Evolutionary conservation across 1,140 invertebrate species (phyloP).

Genomic region (Dryas iulia): DNA sequence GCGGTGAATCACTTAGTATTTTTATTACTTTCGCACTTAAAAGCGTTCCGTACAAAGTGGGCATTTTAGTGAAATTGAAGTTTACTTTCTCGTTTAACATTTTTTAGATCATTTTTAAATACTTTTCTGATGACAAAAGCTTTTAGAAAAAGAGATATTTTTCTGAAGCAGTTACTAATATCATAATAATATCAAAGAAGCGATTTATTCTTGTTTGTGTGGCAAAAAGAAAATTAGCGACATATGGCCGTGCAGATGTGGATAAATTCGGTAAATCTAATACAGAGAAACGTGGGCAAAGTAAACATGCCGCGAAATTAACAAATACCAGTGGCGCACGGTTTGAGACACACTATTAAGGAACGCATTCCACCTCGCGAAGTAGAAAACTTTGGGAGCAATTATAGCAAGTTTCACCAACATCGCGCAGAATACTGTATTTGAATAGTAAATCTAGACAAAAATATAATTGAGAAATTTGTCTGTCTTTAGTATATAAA

Average conservation of each 20-base stretch:
- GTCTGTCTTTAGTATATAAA: too few relatives aligned
- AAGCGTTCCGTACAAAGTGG: constrained; percentile 1
- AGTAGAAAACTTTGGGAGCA: constrained; percentile 31
- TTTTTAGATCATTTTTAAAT: background rate
- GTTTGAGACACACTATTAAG: constrained; percentile 32
- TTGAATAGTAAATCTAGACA: constrained; percentile 21
- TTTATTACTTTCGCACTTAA: constrained; percentile 11
- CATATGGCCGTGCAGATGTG: constrained; percentile 21
- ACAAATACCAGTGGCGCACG: constrained; percentile 44
- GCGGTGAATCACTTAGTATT: constrained; percentile 20
- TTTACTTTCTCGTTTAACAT: background rate
- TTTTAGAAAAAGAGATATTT: background rate
- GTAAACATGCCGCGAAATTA: constrained; percentile 54
- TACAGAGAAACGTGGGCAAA: constrained; percentile 43
- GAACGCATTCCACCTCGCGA: constrained; percentile 27
- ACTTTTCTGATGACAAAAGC: background rate
- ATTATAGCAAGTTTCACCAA: constrained; percentile 25
- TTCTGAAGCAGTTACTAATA: background rate
- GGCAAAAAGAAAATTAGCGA: constrained; percentile 23
- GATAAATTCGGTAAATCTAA: constrained; percentile 56
- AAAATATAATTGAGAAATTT: constrained; percentile 3
- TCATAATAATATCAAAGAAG: constrained; percentile 12
- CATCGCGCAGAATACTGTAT: constrained; percentile 16
- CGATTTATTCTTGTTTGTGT: constrained; percentile 14
- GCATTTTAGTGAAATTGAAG: constrained; percentile 5